Conservation (phyloP, 2,797 vertebrate genomes). For the Nothura maculosa region DNA sequence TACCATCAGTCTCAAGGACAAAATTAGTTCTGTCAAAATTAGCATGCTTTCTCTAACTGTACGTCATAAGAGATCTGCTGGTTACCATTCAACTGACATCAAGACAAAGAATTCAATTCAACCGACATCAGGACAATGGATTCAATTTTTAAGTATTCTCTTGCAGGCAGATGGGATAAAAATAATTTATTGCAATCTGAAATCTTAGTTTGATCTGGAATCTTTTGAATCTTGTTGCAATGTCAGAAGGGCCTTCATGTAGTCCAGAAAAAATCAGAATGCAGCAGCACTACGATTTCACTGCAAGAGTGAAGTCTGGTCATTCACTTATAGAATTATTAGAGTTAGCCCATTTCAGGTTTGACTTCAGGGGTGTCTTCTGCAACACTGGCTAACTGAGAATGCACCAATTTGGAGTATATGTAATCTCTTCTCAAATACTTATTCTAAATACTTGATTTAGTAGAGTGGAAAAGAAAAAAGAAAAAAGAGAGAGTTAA, state of each 20-base stretch:
- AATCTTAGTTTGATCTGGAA: not conserved
- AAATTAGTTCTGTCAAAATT: constrained; percentile 25
- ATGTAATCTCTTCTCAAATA: not conserved
- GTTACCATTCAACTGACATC: not conserved
- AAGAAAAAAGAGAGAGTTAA: not conserved
- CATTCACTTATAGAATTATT: not conserved
- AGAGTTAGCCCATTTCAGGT: not conserved
- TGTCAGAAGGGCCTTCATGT: not conserved
- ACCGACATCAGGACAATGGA: not conserved
- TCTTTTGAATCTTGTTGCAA: not conserved
- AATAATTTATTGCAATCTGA: not conserved
- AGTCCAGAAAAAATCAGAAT: not conserved
- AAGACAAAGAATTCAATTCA: not conserved
- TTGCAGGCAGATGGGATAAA: not conserved
- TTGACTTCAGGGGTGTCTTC: not conserved
- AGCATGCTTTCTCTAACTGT: not conserved
- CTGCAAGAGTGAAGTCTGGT: not conserved
- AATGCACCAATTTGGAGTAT: not conserved
- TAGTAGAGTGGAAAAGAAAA: not conserved
- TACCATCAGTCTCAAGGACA: constrained; percentile 4
- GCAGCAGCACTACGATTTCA: not conserved
- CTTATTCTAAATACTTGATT: not conserved
- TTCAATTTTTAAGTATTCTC: not conserved
- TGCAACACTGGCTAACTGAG: not conserved
- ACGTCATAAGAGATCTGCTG: constrained; percentile 13